Conservation (phyloP, 30 jellyfish, hydroid and myxozoan species). For the Pelagia noctiluca region DNA sequence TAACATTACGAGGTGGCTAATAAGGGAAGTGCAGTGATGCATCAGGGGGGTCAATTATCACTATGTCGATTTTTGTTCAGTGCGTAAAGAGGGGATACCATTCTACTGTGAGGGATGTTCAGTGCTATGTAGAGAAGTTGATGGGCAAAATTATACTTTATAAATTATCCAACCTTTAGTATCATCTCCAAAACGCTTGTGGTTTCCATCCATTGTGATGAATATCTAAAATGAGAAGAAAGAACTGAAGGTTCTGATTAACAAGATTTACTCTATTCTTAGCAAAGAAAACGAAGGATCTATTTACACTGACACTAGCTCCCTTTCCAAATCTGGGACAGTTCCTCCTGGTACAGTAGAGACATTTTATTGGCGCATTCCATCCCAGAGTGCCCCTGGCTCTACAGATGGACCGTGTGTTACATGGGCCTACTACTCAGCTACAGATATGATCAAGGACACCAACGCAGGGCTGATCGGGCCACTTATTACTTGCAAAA, state of each 20-base stretch:
- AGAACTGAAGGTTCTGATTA: background rate
- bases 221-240: no score
- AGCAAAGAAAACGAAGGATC: constrained; percentile 73
- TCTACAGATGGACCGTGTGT: constrained; percentile 52
- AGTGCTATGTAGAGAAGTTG: background rate
- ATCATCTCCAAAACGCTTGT: background rate
- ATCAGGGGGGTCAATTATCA: background rate
- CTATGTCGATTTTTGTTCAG: background rate
- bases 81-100: background rate
- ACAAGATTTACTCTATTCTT: background rate
- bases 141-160: background rate
- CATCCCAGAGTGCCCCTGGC: constrained; percentile 69
- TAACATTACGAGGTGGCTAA: background rate
- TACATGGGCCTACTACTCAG: constrained; percentile 76
- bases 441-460: constrained; percentile 68
- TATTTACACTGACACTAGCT: constrained; percentile 25
- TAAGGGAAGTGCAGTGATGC: background rate
- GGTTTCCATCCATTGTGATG: background rate
- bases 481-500: constrained; percentile 70
- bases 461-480: constrained; percentile 72
- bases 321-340: constrained; percentile 9
- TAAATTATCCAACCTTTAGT: background rate
- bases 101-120: background rate
- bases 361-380: constrained; percentile 63
- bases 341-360: constrained; percentile 47